phyloP scores from a whole-genome alignment of 2,113 vertebrate genomes.

The Oryzias celebensis region DNA sequence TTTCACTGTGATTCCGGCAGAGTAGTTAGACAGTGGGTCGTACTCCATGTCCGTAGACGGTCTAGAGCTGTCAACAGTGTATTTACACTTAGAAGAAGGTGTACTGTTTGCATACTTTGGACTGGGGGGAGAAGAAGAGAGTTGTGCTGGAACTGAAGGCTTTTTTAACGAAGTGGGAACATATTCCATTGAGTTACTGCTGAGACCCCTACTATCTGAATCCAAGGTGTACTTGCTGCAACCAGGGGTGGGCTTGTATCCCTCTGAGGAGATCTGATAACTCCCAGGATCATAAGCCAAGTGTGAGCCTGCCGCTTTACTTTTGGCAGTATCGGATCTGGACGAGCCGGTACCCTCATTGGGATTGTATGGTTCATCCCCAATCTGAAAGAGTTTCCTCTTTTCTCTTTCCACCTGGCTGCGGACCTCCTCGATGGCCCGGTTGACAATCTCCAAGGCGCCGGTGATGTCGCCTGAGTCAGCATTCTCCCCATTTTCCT shows the following conservation, averaged over 20 bases:
- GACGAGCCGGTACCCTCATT: constrained; percentile 19
- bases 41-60: constrained; percentile 95
- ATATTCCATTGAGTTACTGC: constrained; percentile 84
- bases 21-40: constrained; percentile 93
- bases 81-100: constrained; percentile 81
- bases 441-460: constrained; percentile 90
- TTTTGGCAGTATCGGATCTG: constrained; percentile 27
- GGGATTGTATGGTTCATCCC: constrained; percentile 78
- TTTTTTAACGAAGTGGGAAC: constrained; percentile 83
- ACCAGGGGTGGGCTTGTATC: constrained; percentile 89
- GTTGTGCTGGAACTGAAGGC: constrained; percentile 45
- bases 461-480: constrained; percentile 70
- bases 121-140: constrained; percentile 40
- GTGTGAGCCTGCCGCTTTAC: constrained; percentile 39
- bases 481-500: constrained; percentile 74
- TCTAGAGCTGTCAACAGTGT: constrained; percentile 88
- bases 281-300: constrained; percentile 78
- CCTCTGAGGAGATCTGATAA: constrained; percentile 74
- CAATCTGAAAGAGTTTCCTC: constrained; percentile 84
- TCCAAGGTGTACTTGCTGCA: constrained; percentile 90
- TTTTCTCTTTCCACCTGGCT: constrained; percentile 90
- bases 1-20: constrained; percentile 83
- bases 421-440: constrained; percentile 90
- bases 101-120: constrained; percentile 53
- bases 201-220: constrained; percentile 61